Evolutionary conservation across 2,888 invertebrate species (phyloP), one percentile per base, ranked within the genome.

Genomic region (Drosophila niveifrons): DNA sequence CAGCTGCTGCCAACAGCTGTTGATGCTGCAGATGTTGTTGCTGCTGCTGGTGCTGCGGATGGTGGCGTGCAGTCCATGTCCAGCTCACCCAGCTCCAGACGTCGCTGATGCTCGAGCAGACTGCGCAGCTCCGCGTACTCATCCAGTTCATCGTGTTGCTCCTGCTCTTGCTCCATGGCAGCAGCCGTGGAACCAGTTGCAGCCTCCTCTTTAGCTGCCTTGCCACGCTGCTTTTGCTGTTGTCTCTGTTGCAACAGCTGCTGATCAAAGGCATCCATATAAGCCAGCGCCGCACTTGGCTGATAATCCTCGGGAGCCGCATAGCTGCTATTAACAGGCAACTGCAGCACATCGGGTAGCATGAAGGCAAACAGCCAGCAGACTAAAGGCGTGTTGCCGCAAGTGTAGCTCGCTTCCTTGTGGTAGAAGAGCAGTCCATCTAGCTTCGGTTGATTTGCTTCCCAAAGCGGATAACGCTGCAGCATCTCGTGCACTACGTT

Each of bases 351-450:
- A 92, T 98, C 97, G 0, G 95, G 94, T 8, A 98, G 90, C 98
- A 98, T 98, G 90, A 94, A 98, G 0, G 96, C 94, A 90, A 96
- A 97, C 1, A 99, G 93, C 99, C 99, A 99, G 1, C 96, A 96
- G 1, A 98, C 97, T 8, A 99, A 92, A 0, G 99, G 98, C 0
- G 98, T 97, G 52, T 94, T 92, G 2, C 97, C 97, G 56, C 95
- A 93, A 7, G 94, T 94, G 90, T 99, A 99, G 80, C 95, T 95
- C 0, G 95, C 95, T 70, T 95, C 93, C 82, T 96, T 96, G 92
- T 99, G 98, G 92, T 96, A 99, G 93, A 99, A 99, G 58, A 99
- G 93, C 39, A 98, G 91, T 0, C 99, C 99, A 92, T 99, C 99
- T 57, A 98, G 91, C 52, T 91, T 77, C 0, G 95, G 93, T 8